A percentile compares a stretch with the other conserved stretches of the same genome.
Conservation (phyloP, 2,888 invertebrate genomes). For the Mystacides longicornis region DNA sequence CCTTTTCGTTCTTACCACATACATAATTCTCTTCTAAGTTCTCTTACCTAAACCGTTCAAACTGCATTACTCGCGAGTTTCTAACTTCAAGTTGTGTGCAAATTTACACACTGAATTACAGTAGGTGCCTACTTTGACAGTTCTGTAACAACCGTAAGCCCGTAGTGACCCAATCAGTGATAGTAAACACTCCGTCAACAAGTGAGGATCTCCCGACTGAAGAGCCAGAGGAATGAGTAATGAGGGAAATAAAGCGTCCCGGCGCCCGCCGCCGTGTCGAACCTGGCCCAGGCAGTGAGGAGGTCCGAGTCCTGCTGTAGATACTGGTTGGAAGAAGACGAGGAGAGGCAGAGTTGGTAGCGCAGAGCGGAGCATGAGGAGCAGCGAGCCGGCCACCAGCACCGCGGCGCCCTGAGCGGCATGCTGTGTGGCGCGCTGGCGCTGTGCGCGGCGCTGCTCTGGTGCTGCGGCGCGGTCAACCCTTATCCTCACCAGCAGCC, state of each 20-base stretch:
- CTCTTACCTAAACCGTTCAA: too few species aligned
- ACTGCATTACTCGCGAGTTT: too few species aligned
- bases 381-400: slow-evolving; percentile 6
- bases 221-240: slow-evolving; percentile 19
- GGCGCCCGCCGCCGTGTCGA: slow-evolving; percentile 24
- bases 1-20: too few species aligned
- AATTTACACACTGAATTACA: too few species aligned
- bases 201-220: slow-evolving; percentile 3
- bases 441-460: slow-evolving; percentile 21
- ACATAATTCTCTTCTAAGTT: too few species aligned
- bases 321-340: slow-evolving; percentile 23
- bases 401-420: slow-evolving; percentile 19
- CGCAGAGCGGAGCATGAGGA: slow-evolving; percentile 15
- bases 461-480: slow-evolving; percentile 14
- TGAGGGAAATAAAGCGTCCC: slow-evolving; percentile 22
- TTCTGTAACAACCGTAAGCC: too few species aligned
- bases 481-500: slow-evolving; percentile 5
- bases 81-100: too few species aligned
- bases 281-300: slow-evolving; percentile 22
- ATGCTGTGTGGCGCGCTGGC: slow-evolving; percentile 17
- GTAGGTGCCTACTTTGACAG: too few species aligned
- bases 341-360: slow-evolving; percentile 16
- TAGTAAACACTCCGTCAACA: too few species aligned
- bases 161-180: too few species aligned
- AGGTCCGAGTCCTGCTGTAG: slow-evolving; percentile 21